phyloP scores from a whole-genome alignment of 2,888 invertebrate genomes.

The Matsumyia berberina region DNA sequence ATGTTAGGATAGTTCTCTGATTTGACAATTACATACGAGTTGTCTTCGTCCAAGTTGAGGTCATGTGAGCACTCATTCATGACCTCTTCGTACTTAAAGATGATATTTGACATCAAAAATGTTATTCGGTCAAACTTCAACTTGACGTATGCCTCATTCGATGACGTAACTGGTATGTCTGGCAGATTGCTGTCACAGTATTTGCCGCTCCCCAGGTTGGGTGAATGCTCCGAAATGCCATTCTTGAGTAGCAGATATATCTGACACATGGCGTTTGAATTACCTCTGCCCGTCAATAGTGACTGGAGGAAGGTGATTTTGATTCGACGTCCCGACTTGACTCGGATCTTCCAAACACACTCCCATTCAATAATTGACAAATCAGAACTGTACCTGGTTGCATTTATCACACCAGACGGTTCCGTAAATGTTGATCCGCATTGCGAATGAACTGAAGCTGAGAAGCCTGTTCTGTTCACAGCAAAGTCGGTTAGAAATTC shows the following conservation, averaged over 20 bases:
- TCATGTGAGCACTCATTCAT: slow-evolving; percentile 87
- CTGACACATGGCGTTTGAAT: slow-evolving; percentile 81
- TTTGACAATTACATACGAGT: slow-evolving; percentile 84
- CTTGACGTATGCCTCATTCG: slow-evolving; percentile 87
- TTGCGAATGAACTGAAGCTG: slow-evolving; percentile 85
- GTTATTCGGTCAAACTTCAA: slow-evolving; percentile 81
- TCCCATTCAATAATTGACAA: slow-evolving; percentile 75
- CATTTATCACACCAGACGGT: slow-evolving; percentile 85
- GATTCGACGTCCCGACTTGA: slow-evolving; percentile 90
- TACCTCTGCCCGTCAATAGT: slow-evolving; percentile 84
- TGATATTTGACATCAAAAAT: slow-evolving; percentile 58
- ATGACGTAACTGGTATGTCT: slow-evolving; percentile 87
- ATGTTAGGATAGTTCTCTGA: slow-evolving; percentile 94
- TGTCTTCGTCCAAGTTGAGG: slow-evolving; percentile 82
- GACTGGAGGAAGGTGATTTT: slow-evolving; percentile 87
- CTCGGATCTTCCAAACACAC: slow-evolving; percentile 91
- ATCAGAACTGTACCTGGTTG: slow-evolving; percentile 58
- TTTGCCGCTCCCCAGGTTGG: slow-evolving; percentile 90
- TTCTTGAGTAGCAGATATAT: slow-evolving; percentile 87
- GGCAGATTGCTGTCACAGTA: slow-evolving; percentile 85
- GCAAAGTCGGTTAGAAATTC: slow-evolving; percentile 88
- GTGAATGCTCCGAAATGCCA: slow-evolving; percentile 90
- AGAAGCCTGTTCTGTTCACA: slow-evolving; percentile 89
- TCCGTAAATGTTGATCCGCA: slow-evolving; percentile 89
- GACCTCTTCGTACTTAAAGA: slow-evolving; percentile 81